A percentile compares a stretch with the other conserved stretches of the same genome.
phyloP scores from a whole-genome alignment of 2,113 vertebrate species.

The Engraulis encrasicolus region DNA sequence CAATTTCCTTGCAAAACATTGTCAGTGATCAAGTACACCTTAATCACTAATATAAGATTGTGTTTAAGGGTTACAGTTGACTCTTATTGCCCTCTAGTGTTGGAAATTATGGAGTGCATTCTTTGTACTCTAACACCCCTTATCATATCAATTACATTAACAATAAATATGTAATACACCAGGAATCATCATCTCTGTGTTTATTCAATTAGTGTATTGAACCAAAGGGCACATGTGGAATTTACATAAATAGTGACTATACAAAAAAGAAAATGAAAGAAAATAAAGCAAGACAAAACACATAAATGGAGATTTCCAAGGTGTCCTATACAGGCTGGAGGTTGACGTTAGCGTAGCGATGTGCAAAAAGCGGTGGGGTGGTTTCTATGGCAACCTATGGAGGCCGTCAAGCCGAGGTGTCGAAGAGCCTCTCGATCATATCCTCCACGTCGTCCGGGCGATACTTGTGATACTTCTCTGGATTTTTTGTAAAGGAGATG shows the following conservation, averaged over 20 bases:
- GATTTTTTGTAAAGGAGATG: constrained; percentile 95
- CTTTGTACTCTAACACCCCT: background rate
- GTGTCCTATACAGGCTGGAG: background rate
- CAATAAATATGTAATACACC: background rate
- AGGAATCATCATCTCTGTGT: background rate
- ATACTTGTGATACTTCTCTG: constrained; percentile 95
- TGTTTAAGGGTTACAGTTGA: too few species aligned
- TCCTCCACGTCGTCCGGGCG: constrained; percentile 91
- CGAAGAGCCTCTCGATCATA: constrained; percentile 95
- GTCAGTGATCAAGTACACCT: too few species aligned
- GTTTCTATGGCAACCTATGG: background rate
- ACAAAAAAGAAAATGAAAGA: background rate
- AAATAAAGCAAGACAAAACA: background rate
- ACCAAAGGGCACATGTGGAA: background rate
- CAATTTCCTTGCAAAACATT: too few species aligned
- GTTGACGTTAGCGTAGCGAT: background rate
- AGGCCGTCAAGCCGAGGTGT: constrained; percentile 86
- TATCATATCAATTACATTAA: background rate
- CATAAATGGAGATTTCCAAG: background rate
- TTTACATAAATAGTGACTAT: constrained; percentile 4
- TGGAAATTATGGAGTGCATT: background rate
- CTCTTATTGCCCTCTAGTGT: too few species aligned
- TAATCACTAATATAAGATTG: too few species aligned
- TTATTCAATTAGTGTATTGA: background rate
- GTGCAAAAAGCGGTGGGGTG: background rate